Evolutionary conservation across 2,888 invertebrate genomes (phyloP).

Genomic region (Cyclophora punctaria): DNA sequence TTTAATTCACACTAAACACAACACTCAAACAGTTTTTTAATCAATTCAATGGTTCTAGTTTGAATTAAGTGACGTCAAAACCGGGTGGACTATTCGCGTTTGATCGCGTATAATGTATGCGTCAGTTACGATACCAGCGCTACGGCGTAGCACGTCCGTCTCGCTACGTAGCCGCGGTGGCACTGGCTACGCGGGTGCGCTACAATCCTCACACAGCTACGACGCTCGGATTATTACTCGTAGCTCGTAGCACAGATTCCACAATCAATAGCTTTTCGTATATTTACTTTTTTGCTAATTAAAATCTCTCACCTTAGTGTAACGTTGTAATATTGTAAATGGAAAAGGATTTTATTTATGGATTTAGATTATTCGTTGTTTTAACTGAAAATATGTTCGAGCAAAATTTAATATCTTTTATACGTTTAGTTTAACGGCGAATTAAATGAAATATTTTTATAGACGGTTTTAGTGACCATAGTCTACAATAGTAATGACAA

Average conservation of each 20-base stretch:
- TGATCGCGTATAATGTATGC: conserved; percentile 18
- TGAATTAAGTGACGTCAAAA: too few relatives aligned
- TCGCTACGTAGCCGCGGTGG: conserved; percentile 55
- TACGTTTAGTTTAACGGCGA: too few relatives aligned
- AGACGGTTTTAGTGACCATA: too few relatives aligned
- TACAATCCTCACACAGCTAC: conserved; percentile 45
- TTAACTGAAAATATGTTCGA: too few relatives aligned
- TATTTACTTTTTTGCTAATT: conserved; percentile 15
- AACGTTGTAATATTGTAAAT: not conserved
- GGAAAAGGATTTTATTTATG: too few relatives aligned
- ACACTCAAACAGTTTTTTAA: conserved; percentile 23
- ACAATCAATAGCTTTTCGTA: conserved; percentile 59
- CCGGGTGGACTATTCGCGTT: too few relatives aligned
- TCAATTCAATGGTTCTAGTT: too few relatives aligned
- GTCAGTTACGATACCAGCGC: conserved; percentile 26
- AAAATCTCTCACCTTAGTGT: conserved; percentile 1
- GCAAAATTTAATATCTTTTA: too few relatives aligned
- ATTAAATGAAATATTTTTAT: too few relatives aligned
- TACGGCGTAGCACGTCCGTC: conserved; percentile 31
- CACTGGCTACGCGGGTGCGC: conserved; percentile 62
- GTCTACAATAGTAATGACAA: too few relatives aligned
- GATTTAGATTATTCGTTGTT: too few relatives aligned
- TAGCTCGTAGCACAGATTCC: conserved; percentile 63
- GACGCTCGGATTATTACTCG: conserved; percentile 51
- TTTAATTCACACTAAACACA: conserved; percentile 28